phyloP scores from a whole-genome alignment of 2,888 invertebrate species.

The Xanthorhoe designata region DNA sequence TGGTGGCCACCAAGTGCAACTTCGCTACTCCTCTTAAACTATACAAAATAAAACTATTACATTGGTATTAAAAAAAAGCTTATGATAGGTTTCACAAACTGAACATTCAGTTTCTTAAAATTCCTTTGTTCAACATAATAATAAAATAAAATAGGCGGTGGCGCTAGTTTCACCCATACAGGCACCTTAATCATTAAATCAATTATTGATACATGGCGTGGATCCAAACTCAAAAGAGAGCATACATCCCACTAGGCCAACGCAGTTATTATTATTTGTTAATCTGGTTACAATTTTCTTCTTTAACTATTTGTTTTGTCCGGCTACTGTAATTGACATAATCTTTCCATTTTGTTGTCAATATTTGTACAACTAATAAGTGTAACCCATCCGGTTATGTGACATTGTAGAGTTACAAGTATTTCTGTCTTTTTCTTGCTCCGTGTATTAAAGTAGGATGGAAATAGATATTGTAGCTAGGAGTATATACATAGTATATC shows the following conservation, averaged over 20 bases:
- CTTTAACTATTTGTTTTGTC: slow-evolving; percentile 38
- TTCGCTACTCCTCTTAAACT: too few species aligned
- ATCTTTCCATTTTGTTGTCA: slow-evolving; percentile 60
- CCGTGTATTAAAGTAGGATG: slow-evolving; percentile 32
- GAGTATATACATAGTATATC: not conserved
- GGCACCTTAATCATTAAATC: too few species aligned
- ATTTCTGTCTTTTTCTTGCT: slow-evolving; percentile 32
- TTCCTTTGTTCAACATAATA: too few species aligned
- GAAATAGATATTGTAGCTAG: slow-evolving; percentile 3
- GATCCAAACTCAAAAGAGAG: too few species aligned
- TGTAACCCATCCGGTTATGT: slow-evolving; percentile 40
- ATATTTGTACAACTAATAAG: slow-evolving; percentile 56
- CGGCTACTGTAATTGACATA: slow-evolving; percentile 54
- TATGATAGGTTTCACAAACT: too few species aligned
- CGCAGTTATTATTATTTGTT: not conserved
- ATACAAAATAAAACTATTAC: too few species aligned
- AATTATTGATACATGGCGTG: not conserved
- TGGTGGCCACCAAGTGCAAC: too few species aligned
- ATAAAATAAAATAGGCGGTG: too few species aligned
- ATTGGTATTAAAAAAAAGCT: too few species aligned
- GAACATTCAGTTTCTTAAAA: too few species aligned
- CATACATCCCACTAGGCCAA: not conserved
- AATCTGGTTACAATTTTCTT: slow-evolving; percentile 7
- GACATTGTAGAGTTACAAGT: slow-evolving; percentile 1
- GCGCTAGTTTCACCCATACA: too few species aligned